phyloP scores from a whole-genome alignment of 2,113 vertebrate genomes.

The Chiloscyllium plagiosum region DNA sequence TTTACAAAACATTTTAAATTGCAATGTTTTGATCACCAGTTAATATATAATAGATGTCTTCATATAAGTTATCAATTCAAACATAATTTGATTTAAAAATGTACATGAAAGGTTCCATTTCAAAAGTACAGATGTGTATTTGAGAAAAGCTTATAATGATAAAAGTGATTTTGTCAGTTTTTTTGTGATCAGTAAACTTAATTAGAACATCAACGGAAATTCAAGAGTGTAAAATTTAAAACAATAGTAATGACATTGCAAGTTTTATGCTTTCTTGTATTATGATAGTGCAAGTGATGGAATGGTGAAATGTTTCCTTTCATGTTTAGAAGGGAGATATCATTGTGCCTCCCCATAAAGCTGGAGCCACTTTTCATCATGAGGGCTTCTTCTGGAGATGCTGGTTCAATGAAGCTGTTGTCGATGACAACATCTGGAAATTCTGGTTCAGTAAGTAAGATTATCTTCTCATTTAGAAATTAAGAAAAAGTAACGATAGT shows the following conservation, averaged over 20 bases:
- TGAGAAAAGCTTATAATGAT: neutral
- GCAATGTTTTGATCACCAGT: neutral
- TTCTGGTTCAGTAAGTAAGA: constrained; percentile 87
- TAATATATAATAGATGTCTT: neutral
- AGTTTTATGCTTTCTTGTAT: neutral
- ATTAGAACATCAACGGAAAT: neutral
- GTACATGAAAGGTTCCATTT: neutral
- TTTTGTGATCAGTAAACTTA: neutral
- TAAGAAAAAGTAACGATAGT: neutral
- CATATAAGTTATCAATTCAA: neutral
- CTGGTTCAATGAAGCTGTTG: constrained; percentile 60
- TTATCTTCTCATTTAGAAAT: neutral
- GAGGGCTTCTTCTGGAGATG: constrained; percentile 97
- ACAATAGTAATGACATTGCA: neutral
- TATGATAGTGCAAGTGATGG: neutral
- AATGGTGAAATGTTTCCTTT: constrained; percentile 32
- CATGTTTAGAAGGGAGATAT: constrained; percentile 40
- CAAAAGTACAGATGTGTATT: neutral
- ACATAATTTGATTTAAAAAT: neutral
- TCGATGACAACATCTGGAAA: constrained; percentile 64
- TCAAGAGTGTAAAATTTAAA: neutral
- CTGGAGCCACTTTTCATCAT: constrained; percentile 64
- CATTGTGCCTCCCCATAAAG: constrained; percentile 33
- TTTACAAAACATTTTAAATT: neutral
- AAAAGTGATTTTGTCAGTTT: neutral